These are phyloP conservation scores for Venustoraphidia nigricollis DNA, from an alignment of 2,888 invertebrate genomes.

Conservation along the genomic window DNA sequence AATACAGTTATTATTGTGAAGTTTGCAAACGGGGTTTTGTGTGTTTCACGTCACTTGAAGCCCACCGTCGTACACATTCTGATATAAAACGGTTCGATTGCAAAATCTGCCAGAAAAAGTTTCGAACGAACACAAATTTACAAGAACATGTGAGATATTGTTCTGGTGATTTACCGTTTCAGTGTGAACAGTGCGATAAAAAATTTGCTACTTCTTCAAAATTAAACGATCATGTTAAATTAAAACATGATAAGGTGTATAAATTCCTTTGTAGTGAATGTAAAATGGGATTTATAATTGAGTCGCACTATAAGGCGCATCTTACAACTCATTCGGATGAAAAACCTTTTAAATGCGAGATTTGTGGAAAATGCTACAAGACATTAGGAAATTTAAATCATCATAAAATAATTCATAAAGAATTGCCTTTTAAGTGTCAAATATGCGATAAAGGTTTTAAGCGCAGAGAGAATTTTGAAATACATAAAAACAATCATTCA, in stretches of 20 bases:
- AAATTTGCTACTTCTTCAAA: constrained; percentile 23
- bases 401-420: constrained; percentile 24
- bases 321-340: constrained; percentile 24
- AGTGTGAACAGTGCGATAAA: constrained; percentile 23
- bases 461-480: constrained; percentile 26
- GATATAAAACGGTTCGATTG: constrained; percentile 19
- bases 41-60: constrained; percentile 1
- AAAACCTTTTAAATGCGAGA: constrained; percentile 24
- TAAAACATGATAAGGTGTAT: constrained; percentile 27
- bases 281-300: constrained; percentile 25
- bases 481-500: constrained; percentile 24
- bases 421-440: constrained; percentile 21
- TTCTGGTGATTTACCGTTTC: constrained; percentile 20
- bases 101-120: constrained; percentile 20
- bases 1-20: constrained; percentile 11
- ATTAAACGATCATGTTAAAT: constrained; percentile 23
- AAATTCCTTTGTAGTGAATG: constrained; percentile 26
- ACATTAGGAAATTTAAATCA: constrained; percentile 27
- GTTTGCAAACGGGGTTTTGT: constrained; percentile 4
- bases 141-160: constrained; percentile 25
- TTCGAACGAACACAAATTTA: constrained; percentile 22
- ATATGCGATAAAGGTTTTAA: constrained; percentile 25
- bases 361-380: constrained; percentile 25
- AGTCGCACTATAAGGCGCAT: constrained; percentile 26
- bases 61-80: constrained; percentile 10